Conservation (phyloP, 1,140 invertebrate species). For the Radopholus similis region DNA sequence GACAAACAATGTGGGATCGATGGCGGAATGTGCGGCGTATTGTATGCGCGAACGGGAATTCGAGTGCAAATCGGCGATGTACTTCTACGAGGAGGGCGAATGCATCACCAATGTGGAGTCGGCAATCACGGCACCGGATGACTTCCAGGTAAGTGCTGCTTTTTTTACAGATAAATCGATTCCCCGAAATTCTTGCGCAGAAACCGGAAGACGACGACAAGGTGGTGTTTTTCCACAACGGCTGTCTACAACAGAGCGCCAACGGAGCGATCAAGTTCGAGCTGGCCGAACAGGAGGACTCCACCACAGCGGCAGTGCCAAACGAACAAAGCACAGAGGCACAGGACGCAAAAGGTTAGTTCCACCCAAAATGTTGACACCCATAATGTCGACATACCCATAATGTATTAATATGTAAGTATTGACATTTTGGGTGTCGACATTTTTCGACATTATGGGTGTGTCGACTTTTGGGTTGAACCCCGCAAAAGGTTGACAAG, state of each 20-base stretch:
- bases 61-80: constrained; percentile 58
- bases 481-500: too few relatives aligned
- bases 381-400: neutral
- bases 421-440: too few relatives aligned
- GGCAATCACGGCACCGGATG: constrained; percentile 38
- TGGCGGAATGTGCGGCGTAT: constrained; percentile 52
- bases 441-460: too few relatives aligned
- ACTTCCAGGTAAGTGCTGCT: constrained; percentile 17
- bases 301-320: too few relatives aligned
- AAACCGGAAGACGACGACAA: constrained; percentile 45
- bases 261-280: too few relatives aligned
- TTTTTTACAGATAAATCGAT: neutral
- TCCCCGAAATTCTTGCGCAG: neutral
- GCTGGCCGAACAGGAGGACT: too few relatives aligned
- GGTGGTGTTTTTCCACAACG: constrained; percentile 57
- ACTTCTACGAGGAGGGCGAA: constrained; percentile 59
- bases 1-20: constrained; percentile 39
- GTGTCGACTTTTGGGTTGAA: too few relatives aligned
- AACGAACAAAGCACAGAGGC: neutral
- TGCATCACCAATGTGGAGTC: constrained; percentile 59
- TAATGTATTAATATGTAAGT: neutral
- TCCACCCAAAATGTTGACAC: neutral
- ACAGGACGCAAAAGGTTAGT: neutral
- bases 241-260: constrained; percentile 25
- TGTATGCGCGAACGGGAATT: constrained; percentile 49